phyloP scores from a whole-genome alignment of 2,113 vertebrate species.

The Cardinalis cardinalis region DNA sequence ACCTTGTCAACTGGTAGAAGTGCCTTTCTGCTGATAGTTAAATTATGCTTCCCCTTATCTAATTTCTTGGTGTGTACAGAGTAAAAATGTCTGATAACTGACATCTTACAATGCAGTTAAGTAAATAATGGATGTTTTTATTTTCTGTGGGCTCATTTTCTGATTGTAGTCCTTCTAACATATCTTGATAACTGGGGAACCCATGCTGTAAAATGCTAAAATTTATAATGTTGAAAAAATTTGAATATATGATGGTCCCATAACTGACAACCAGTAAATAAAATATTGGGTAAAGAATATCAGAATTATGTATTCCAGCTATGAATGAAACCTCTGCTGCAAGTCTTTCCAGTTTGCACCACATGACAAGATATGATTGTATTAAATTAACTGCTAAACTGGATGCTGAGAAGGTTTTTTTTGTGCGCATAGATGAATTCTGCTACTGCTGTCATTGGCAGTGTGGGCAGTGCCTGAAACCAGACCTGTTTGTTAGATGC shows the following conservation, averaged over 20 bases:
- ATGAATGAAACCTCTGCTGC: background rate
- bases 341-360: background rate
- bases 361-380: background rate
- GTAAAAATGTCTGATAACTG: background rate
- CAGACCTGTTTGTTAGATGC: background rate
- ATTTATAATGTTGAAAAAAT: background rate
- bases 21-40: background rate
- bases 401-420: background rate
- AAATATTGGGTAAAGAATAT: background rate
- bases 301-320: background rate
- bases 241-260: accelerated
- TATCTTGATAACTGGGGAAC: background rate
- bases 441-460: background rate
- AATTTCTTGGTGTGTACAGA: background rate
- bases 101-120: background rate
- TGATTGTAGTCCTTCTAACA: background rate
- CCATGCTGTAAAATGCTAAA: background rate
- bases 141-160: background rate
- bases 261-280: background rate
- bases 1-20: background rate
- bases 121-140: background rate
- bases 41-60: background rate
- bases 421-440: background rate
- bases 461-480: background rate
- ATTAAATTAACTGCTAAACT: background rate